Base-by-base conservation (phyloP, 2,888 invertebrate genomes). In the Allacma fusca region DNA sequence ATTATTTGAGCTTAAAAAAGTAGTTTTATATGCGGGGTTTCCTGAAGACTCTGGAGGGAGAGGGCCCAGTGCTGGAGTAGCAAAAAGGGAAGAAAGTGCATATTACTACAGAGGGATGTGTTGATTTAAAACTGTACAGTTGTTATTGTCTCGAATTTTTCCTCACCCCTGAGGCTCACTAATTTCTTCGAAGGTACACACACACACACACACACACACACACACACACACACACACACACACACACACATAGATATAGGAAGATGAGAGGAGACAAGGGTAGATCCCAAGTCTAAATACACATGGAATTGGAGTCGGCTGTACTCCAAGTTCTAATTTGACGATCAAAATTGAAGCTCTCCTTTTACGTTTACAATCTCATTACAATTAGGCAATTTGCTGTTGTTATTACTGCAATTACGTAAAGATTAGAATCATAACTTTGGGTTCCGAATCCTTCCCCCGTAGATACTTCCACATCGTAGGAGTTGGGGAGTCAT, bases 311-410 rank as follows among this genome's bases (percentile, higher is more conserved):
- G 23, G n/a, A 69, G 57, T 44, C 43, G 26, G 71, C 44, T 23
- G 24, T 12, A 62, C 24, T 9, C 28, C 62, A 74, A 74, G 64
- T 74, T 74, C 73, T 74, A 74, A 74, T 74, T 74, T 74, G 62
- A 74, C 73, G 64, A 74, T 74, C 73, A 74, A 74, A 74, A 74
- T 74, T 74, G 65, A 74, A 62, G 73, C 34, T 74, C 64, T 74
- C 73, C 73, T 64, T 74, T 64, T 64, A 74, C 73, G 64, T 65
- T 44, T 74, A 74, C 64, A 72, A 72, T 72, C 73, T 64, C 64
- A 74, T 74, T 74, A 74, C 73, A 43, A 74, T 74, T 74, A 74
- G 64, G 59, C 73, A 74, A 74, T 74, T 74, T 74, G 73, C 64
- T 74, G n/a, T 43, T 65, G 64, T 74, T 74, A 74, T 74, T 74